A percentile compares a stretch with the other conserved stretches of the same genome.
phyloP scores from a whole-genome alignment of 2,888 invertebrate genomes.

The Thera obeliscata region DNA sequence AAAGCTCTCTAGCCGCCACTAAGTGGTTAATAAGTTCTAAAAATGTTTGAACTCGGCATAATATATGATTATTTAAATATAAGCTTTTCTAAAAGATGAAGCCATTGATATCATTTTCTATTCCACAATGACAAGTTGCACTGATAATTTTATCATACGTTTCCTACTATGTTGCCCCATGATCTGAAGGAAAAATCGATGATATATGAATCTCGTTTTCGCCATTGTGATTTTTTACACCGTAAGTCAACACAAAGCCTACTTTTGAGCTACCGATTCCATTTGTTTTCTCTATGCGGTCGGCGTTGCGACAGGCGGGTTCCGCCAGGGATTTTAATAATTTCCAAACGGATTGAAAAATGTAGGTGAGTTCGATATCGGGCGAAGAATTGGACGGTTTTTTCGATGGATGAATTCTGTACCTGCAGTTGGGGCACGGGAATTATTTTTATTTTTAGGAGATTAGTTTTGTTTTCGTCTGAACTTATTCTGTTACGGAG shows the following conservation, averaged over 20 bases:
- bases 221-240: conserved; percentile 3
- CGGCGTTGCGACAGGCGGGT: conserved; percentile 51
- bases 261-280: conserved; percentile 21
- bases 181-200: not conserved
- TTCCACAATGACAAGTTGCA: too few species aligned
- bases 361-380: conserved; percentile 44
- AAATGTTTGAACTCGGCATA: too few species aligned
- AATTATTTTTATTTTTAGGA: conserved; percentile 16
- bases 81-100: too few species aligned
- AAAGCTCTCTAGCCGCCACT: too few species aligned
- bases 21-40: too few species aligned
- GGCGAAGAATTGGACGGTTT: conserved; percentile 24
- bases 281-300: conserved; percentile 29
- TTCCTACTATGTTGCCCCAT: not conserved
- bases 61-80: too few species aligned
- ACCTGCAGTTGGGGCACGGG: conserved; percentile 17
- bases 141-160: too few species aligned
- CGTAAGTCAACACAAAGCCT: conserved; percentile 7
- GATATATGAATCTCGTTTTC: not conserved
- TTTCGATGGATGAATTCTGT: conserved; percentile 31
- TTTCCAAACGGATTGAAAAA: conserved; percentile 66
- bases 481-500: not conserved
- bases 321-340: conserved; percentile 67
- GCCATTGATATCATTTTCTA: too few species aligned
- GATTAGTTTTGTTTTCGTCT: conserved; percentile 17